phyloP scores from a whole-genome alignment of 1,140 invertebrate genomes.

The Tetramorium parvispinum region DNA sequence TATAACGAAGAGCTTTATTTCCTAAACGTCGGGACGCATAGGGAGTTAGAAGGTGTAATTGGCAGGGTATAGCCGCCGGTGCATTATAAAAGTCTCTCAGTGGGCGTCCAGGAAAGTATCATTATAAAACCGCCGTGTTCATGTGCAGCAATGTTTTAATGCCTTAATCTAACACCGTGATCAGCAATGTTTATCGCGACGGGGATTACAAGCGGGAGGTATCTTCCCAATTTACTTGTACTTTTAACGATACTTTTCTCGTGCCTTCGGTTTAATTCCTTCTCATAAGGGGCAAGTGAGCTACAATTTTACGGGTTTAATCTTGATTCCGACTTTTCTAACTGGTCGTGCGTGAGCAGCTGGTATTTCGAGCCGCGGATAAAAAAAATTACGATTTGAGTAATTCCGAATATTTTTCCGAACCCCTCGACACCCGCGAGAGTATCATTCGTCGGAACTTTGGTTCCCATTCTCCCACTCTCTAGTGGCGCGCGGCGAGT shows the following conservation, averaged over 20 bases:
- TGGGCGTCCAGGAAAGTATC: constrained; percentile 40
- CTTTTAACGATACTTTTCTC: constrained; percentile 14
- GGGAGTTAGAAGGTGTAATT: constrained; percentile 54
- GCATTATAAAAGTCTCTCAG: constrained; percentile 50
- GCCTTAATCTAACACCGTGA: constrained; percentile 44
- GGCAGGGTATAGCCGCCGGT: constrained; percentile 18
- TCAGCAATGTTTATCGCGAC: constrained; percentile 36
- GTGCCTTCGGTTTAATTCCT: not conserved
- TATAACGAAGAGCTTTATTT: constrained; percentile 41
- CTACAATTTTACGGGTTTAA: not conserved
- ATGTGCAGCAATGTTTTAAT: constrained; percentile 45
- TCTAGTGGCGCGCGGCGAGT: constrained; percentile 72
- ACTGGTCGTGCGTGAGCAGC: not conserved
- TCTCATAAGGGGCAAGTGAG: not conserved
- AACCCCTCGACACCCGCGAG: not conserved
- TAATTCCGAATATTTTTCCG: not conserved
- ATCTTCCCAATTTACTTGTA: not conserved
- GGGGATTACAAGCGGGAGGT: constrained; percentile 2
- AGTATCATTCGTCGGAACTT: constrained; percentile 48
- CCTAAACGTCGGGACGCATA: constrained; percentile 15
- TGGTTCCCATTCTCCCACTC: constrained; percentile 65
- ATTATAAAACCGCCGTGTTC: constrained; percentile 44
- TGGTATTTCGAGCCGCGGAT: not conserved
- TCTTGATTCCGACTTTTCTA: not conserved
- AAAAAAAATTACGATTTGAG: not conserved